phyloP scores from a whole-genome alignment of 2,797 vertebrate genomes.

The Tapirus indicus region DNA sequence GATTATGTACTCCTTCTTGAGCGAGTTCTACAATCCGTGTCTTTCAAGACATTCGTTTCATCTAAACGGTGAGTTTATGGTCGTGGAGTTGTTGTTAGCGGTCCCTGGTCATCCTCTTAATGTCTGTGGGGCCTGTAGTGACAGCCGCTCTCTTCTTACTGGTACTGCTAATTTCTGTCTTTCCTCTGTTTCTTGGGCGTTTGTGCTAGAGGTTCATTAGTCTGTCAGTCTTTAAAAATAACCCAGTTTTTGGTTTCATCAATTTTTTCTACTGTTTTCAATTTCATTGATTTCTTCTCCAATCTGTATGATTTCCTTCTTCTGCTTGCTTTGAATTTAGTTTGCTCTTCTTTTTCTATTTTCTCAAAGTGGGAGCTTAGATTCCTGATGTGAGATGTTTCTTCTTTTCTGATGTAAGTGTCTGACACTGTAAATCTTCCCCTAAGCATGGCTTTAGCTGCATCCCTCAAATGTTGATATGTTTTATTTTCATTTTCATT shows the following conservation, averaged over 20 bases:
- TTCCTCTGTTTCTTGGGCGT: neutral
- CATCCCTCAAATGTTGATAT: no score
- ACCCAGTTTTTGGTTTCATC: neutral
- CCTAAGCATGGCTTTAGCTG: neutral
- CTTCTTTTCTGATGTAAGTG: neutral
- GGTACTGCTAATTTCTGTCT: neutral
- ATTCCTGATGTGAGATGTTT: neutral
- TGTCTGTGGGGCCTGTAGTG: neutral
- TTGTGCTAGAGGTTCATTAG: neutral
- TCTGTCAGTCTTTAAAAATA: neutral
- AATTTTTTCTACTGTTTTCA: neutral
- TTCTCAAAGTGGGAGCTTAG: neutral
- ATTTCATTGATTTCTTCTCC: neutral
- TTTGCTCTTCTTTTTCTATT: neutral
- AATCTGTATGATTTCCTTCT: neutral
- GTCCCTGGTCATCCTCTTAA: rapidly evolving
- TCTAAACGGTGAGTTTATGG: neutral
- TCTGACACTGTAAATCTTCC: neutral
- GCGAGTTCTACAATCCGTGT: neutral
- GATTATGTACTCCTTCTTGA: neutral
- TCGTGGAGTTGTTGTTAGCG: rapidly evolving
- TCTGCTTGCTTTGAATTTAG: neutral
- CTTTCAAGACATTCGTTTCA: neutral
- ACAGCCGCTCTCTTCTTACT: neutral
- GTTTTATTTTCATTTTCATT: neutral